phyloP scores from a whole-genome alignment of 2,888 invertebrate genomes.

The Parnassius mnemosyne region DNA sequence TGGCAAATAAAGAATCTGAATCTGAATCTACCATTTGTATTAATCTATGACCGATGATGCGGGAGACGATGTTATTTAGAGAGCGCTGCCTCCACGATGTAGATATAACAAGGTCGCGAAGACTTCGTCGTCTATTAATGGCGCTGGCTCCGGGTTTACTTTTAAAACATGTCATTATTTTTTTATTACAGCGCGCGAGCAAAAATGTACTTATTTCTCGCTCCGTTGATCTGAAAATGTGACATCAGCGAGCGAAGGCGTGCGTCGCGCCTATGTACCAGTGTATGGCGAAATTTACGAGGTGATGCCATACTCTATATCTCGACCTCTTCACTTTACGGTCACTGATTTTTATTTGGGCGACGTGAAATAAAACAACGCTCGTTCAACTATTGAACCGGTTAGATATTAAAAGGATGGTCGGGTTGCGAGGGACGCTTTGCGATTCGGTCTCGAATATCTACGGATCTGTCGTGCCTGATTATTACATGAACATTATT shows the following conservation, averaged over 20 bases:
- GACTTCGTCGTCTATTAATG: conserved; percentile 53
- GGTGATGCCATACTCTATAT: conserved; percentile 58
- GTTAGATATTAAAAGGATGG: conserved; percentile 5
- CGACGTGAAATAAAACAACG: conserved; percentile 31
- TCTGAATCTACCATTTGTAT: too few relatives aligned
- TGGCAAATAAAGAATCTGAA: too few relatives aligned
- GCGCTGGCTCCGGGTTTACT: conserved; percentile 55
- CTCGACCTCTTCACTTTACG: conserved; percentile 65
- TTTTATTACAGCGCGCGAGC: conserved; percentile 74
- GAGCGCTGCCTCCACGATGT: background rate
- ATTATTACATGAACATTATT: too few relatives aligned
- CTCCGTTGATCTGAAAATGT: conserved; percentile 79
- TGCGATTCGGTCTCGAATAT: too few relatives aligned
- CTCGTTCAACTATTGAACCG: conserved; percentile 30
- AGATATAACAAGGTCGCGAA: conserved; percentile 2
- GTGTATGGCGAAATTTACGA: conserved; percentile 58
- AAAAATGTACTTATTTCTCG: conserved; percentile 80
- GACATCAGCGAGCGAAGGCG: conserved; percentile 73
- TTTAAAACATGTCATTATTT: conserved; percentile 77
- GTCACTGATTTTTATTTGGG: conserved; percentile 66
- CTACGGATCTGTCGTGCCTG: too few relatives aligned
- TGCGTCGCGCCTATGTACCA: conserved; percentile 39
- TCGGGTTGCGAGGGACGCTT: background rate
- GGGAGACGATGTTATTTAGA: conserved; percentile 5
- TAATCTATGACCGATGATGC: background rate